Conservation (phyloP, 2,797 vertebrate species). For the Sebastes hopkinsi region DNA sequence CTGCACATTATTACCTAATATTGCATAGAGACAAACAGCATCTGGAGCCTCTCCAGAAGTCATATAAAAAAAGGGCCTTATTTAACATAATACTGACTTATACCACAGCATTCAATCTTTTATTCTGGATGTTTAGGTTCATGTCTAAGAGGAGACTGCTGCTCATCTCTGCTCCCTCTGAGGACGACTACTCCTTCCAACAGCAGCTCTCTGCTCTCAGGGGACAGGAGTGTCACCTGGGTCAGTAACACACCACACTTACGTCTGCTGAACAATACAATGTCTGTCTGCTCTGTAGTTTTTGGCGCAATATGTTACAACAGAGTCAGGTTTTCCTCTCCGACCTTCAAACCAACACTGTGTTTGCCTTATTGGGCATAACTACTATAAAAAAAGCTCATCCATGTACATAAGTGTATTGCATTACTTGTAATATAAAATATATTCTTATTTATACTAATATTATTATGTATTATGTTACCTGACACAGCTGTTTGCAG, state of each 20-base stretch:
- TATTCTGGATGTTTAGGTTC: slow-evolving; percentile 69
- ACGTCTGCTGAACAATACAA: background rate
- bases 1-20: background rate
- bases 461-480: background rate
- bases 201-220: slow-evolving; percentile 82
- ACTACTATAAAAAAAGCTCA: too few relatives aligned
- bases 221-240: slow-evolving; percentile 82
- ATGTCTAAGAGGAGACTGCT: slow-evolving; percentile 84
- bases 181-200: slow-evolving; percentile 83
- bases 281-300: background rate
- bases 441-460: background rate
- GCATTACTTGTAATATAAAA: background rate
- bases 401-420: background rate
- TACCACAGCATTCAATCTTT: background rate
- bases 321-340: too few relatives aligned
- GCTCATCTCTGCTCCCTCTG: slow-evolving; percentile 80
- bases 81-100: background rate
- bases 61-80: background rate
- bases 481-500: background rate
- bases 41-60: background rate
- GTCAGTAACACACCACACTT: slow-evolving; percentile 53
- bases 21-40: background rate
- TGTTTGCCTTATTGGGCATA: too few relatives aligned
- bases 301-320: too few relatives aligned
- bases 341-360: too few relatives aligned